Conservation (phyloP, 2,113 vertebrate genomes). For the Misgurnus mizolepis region DNA sequence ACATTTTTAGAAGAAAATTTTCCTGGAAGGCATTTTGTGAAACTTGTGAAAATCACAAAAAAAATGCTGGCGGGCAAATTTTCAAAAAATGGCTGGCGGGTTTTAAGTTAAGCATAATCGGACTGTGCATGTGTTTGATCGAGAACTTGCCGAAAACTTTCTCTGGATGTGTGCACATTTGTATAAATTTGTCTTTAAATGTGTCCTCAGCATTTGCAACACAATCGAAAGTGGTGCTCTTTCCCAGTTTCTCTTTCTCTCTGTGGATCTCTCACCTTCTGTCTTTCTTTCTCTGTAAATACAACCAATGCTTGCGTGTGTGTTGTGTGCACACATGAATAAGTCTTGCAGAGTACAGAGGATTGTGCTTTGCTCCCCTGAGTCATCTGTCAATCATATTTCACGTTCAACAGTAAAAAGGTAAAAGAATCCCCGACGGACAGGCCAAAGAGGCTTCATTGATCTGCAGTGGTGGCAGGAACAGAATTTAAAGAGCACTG, state of each 20-base stretch:
- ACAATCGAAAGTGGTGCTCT: background rate
- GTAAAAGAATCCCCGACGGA: slow-evolving; percentile 64
- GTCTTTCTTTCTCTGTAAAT: slow-evolving; percentile 46
- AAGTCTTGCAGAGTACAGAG: slow-evolving; percentile 58
- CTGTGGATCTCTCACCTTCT: background rate
- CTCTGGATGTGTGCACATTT: background rate
- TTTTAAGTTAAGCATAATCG: too few relatives aligned
- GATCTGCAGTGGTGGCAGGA: slow-evolving; percentile 66
- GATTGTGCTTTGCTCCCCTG: slow-evolving; percentile 66
- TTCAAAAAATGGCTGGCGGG: too few relatives aligned
- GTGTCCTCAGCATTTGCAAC: background rate
- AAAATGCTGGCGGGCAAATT: too few relatives aligned
- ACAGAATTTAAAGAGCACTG: slow-evolving; percentile 70
- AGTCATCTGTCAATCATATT: slow-evolving; percentile 79
- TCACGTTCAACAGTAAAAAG: slow-evolving; percentile 65
- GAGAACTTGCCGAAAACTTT: too few relatives aligned
- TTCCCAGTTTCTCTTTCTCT: background rate
- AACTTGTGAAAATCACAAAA: too few relatives aligned
- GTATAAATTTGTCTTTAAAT: background rate
- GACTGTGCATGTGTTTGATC: too few relatives aligned
- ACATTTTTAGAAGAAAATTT: too few relatives aligned
- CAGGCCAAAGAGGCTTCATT: slow-evolving; percentile 72
- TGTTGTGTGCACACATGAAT: slow-evolving; percentile 60
- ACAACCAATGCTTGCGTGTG: slow-evolving; percentile 22
- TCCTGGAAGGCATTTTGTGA: too few relatives aligned